Evolutionary conservation across 2,888 invertebrate genomes (phyloP), one percentile per base, ranked within the genome.

Genomic region (Oligia fasciuncula): DNA sequence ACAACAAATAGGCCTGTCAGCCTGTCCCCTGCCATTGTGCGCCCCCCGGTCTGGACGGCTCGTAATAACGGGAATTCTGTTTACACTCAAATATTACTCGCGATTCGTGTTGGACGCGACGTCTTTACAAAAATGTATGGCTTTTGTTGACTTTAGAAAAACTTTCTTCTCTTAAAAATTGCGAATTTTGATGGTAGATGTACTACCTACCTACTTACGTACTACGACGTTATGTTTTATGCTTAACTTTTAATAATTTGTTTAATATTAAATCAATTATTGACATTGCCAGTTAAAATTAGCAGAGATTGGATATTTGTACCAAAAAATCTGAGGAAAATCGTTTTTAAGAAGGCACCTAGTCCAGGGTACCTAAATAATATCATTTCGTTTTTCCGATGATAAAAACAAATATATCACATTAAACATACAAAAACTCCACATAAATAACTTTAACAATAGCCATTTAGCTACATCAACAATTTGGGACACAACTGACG

Each of bases 401-500:
- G n/a, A 19, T 6, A 43, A 46, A 73, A 17, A 75, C 40, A 82
- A 54, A 49, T 40, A 46, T 19, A 54, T 29, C 6, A 51, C 35
- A 78, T 29, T 29, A 54, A 72, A 62, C 29, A 40, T 23, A 67
- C 9, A 17, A 71, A 29, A 54, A 23, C 2, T 70, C 8, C 49
- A n/a, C 17, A 14, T 51, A 57, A 57, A 40, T 40, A 29, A n/a
- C 4, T 72, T 57, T 72, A 79, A 79, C 76, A 77, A 62, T 67
- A 57, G 49, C 72, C 40, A 17, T 11, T 11, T 63, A 80, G 68
- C 76, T 84, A 78, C 46, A 78, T 72, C 79, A 82, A 80, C 81
- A 82, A 69, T 79, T 70, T 54, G 71, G 78, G 76, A 88, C 91
- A 90, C 89, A 90, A 89, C 91, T 90, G 92, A 88, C 89, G 88